Conservation (phyloP, 2,797 vertebrate species). For the Lepus oiostolus region DNA sequence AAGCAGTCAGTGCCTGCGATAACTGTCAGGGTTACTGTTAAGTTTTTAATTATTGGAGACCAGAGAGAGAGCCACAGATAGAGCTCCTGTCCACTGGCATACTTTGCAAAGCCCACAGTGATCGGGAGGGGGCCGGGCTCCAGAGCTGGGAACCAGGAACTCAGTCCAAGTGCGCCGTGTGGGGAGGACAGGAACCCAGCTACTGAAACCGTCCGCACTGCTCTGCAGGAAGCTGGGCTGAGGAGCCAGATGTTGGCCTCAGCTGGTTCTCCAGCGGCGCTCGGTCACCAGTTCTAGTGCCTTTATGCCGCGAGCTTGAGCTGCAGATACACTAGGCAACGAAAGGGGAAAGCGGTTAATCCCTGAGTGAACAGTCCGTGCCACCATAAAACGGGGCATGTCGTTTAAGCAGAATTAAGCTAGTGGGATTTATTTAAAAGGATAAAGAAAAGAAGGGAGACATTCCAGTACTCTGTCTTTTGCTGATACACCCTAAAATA, state of each 20-base stretch:
- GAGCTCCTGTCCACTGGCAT: too few species aligned
- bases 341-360: background rate
- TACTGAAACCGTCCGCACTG: too few species aligned
- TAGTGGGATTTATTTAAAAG: slow-evolving; percentile 34
- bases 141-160: too few species aligned
- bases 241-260: background rate
- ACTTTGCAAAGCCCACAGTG: too few species aligned
- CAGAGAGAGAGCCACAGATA: too few species aligned
- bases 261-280: background rate
- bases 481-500: background rate
- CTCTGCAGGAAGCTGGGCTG: too few species aligned
- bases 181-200: too few species aligned
- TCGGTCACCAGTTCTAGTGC: slow-evolving; percentile 2
- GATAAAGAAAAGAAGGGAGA: background rate
- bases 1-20: background rate
- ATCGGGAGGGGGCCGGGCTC: too few species aligned
- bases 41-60: too few species aligned
- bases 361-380: background rate
- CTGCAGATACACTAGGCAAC: background rate
- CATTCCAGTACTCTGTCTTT: background rate
- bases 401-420: slow-evolving; percentile 7
- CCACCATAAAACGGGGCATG: background rate
- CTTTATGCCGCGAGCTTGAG: background rate
- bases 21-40: slow-evolving; percentile 6
- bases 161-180: too few species aligned